These are phyloP conservation scores for Hassar affinis DNA, from an alignment of 2,113 vertebrate genomes.

Conservation along the genomic window DNA sequence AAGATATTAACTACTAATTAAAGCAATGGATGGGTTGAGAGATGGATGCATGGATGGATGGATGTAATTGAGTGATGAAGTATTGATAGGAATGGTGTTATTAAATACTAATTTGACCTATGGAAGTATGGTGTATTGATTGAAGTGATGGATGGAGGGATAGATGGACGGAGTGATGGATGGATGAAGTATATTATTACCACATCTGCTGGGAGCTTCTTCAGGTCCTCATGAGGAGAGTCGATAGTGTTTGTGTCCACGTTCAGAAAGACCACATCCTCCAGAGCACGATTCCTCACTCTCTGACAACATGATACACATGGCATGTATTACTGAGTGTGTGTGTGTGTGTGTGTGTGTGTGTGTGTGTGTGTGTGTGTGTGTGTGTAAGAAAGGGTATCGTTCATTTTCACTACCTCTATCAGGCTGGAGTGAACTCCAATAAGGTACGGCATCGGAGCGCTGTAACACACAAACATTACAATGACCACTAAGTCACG, in stretches of 20 bases:
- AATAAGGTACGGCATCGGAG: conserved; percentile 89
- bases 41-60: too few relatives aligned
- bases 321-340: not conserved
- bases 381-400: not conserved
- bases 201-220: conserved; percentile 81
- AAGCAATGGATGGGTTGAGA: too few relatives aligned
- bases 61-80: too few relatives aligned
- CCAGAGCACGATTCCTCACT: conserved; percentile 76
- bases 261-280: conserved; percentile 88
- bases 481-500: not conserved
- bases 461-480: conserved; percentile 65
- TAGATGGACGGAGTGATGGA: not conserved
- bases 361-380: conserved; percentile 5
- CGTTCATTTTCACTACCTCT: conserved; percentile 69
- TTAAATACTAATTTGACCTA: not conserved
- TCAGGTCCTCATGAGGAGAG: conserved; percentile 80
- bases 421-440: conserved; percentile 83
- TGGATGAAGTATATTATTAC: conserved; percentile 61
- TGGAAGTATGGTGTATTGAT: too few relatives aligned
- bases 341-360: not conserved
- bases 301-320: conserved; percentile 60
- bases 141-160: not conserved
- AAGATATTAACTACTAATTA: too few relatives aligned
- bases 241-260: conserved; percentile 85
- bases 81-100: too few relatives aligned